Evolutionary conservation across 2,113 vertebrate genomes (phyloP).

Genomic region (Dicerorhinus sumatrensis): DNA sequence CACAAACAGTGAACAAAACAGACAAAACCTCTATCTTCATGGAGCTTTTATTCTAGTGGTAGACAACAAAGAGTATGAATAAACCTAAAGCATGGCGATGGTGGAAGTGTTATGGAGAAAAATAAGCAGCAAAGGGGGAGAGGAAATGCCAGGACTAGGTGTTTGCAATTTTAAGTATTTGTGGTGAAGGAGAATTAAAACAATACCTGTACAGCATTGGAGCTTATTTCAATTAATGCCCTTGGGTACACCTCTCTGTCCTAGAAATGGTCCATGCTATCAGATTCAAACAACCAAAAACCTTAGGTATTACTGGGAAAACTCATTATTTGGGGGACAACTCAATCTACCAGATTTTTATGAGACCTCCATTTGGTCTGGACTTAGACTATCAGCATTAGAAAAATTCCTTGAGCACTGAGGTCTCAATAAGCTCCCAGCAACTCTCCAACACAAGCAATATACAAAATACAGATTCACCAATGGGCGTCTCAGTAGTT

Average conservation of each 20-base stretch:
- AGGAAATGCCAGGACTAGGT: neutral
- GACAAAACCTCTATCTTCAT: neutral
- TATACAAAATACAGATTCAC: neutral
- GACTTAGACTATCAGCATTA: neutral
- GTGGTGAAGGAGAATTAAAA: neutral
- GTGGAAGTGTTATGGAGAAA: neutral
- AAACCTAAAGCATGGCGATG: neutral
- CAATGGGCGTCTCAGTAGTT: neutral
- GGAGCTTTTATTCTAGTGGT: neutral
- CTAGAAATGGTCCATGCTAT: neutral
- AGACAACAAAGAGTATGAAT: neutral
- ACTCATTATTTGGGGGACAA: neutral
- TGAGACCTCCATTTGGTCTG: neutral
- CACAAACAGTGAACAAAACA: neutral
- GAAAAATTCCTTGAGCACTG: neutral
- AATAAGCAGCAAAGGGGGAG: neutral
- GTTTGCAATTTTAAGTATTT: neutral
- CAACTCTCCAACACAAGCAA: neutral
- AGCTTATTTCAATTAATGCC: neutral
- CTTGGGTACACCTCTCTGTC: neutral
- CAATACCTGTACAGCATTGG: neutral
- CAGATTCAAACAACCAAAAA: neutral
- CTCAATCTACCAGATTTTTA: neutral
- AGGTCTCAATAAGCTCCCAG: neutral
- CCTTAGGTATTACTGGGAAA: neutral